Evolutionary conservation across 2,113 vertebrate species (phyloP), one percentile per base, ranked within the genome.

Genomic region (Silurus meridionalis): DNA sequence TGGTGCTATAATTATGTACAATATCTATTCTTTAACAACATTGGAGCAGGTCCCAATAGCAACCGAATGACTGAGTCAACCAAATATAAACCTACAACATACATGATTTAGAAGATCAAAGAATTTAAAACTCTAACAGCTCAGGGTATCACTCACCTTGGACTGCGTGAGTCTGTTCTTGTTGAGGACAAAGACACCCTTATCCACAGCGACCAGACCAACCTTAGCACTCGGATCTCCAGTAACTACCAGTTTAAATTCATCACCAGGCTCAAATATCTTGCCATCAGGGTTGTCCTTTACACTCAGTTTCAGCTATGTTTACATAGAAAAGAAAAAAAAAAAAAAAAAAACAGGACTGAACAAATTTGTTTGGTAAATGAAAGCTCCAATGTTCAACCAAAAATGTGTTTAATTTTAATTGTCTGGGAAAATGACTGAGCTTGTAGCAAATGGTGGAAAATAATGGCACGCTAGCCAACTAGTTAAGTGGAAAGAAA

Each of bases 131-230:
- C 15, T 0, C 5, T 28, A 6, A 0, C 25, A 60, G 37, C 37
- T 37, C 37, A 37, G 37, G 8, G 15, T 4, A n/a, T 74, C 48
- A 23, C 63, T 60, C 48, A 94, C 94, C 93, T 94, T 93, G 25
- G 81, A 90, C 87, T 94, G 95, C 10, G 92, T 94, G 69, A 95
- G 89, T 83, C 87, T 91, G 86, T 91, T 87, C 87, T 94, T 94
- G 88, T 91, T 94, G 58, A 95, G 85, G 25, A 89, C 83, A 14
- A 91, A 91, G 52, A 95, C 90, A 28, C 90, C 94, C 57, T 94
- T 95, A 87, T 95, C 93, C 86, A 95, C 90, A 0, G 92, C 92
- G 23, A 94, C 91, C 28, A 95, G 89, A 4, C 92, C 92, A 81
- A 94, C 92, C 17, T 80, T 90, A 64, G 94, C 93, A 8, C 83